Percentiles rank a stretch among this genome's conserved stretches.
phyloP scores from a whole-genome alignment of 92 coral and sea anemone genomes.

The Plumapathes pennacea region DNA sequence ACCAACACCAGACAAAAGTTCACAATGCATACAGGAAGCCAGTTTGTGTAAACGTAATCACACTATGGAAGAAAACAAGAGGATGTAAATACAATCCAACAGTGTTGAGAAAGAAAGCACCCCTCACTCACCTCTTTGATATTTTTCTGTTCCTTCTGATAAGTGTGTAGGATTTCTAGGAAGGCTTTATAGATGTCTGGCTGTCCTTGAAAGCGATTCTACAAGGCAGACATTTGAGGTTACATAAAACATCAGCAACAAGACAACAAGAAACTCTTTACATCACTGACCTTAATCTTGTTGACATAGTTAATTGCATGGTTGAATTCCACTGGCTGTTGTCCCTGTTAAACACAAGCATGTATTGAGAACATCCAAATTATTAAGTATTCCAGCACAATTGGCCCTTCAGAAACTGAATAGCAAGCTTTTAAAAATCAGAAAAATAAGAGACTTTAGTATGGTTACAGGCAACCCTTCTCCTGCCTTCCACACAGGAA shows the following conservation, averaged over 20 bases:
- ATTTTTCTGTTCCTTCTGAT: slow-evolving; percentile 95
- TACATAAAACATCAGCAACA: too few species aligned
- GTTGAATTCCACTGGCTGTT: slow-evolving; percentile 98
- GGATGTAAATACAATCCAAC: too few species aligned
- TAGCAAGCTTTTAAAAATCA: too few species aligned
- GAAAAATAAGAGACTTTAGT: too few species aligned
- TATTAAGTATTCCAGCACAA: not conserved
- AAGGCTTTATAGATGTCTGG: slow-evolving; percentile 97
- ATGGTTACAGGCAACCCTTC: too few species aligned
- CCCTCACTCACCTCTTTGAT: slow-evolving; percentile 87
- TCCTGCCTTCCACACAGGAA: too few species aligned
- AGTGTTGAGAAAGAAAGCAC: too few species aligned
- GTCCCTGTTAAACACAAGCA: slow-evolving; percentile 38
- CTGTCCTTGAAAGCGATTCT: slow-evolving; percentile 99
- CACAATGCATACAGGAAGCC: too few species aligned
- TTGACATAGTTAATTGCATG: slow-evolving; percentile 99
- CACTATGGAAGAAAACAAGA: too few species aligned
- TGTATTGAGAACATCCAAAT: not conserved
- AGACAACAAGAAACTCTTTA: too few species aligned
- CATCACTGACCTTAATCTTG: slow-evolving; percentile 90
- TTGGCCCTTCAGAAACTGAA: not conserved
- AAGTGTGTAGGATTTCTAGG: slow-evolving; percentile 93
- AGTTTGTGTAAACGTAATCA: too few species aligned
- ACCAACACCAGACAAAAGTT: too few species aligned
- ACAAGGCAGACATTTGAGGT: not conserved